Conservation (phyloP, 2,797 vertebrate genomes). For the Paratrypauchen microcephalus region DNA sequence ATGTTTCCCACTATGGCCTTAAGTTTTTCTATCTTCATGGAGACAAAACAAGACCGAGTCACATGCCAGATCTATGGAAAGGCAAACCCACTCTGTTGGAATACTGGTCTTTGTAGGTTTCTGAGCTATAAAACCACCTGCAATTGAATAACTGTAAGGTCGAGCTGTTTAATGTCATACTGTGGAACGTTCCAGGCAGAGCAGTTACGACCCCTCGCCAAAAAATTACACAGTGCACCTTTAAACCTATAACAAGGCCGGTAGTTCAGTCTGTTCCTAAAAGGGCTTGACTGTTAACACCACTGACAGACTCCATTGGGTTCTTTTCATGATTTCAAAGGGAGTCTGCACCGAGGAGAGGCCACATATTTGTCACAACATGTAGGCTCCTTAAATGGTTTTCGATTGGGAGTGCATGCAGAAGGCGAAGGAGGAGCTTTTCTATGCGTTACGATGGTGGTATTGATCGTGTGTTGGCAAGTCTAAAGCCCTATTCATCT, state of each 20-base stretch:
- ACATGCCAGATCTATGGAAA: no score
- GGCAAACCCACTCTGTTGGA: no score
- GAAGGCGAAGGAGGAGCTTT: constrained; percentile 13
- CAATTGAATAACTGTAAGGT: no score
- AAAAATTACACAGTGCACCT: neutral
- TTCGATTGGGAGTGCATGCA: constrained; percentile 11
- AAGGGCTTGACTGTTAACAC: neutral
- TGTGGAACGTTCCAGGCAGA: no score
- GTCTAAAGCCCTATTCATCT: constrained; percentile 23
- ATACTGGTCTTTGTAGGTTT: no score
- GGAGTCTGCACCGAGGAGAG: neutral
- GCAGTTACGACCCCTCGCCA: no score
- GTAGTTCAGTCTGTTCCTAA: neutral
- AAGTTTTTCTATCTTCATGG: no score
- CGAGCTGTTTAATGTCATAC: no score
- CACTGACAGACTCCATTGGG: constrained; percentile 1
- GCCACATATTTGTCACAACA: neutral
- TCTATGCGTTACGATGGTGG: constrained; percentile 33
- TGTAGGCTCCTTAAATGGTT: constrained; percentile 22
- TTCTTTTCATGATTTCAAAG: constrained; percentile 10
- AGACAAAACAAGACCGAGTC: no score
- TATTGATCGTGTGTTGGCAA: constrained; percentile 39
- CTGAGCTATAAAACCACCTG: no score
- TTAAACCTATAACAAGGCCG: neutral
- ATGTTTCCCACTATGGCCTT: no score